These are phyloP conservation scores for Delphinus delphis DNA, from an alignment of 2,113 vertebrate genomes.

Conservation along the genomic window DNA sequence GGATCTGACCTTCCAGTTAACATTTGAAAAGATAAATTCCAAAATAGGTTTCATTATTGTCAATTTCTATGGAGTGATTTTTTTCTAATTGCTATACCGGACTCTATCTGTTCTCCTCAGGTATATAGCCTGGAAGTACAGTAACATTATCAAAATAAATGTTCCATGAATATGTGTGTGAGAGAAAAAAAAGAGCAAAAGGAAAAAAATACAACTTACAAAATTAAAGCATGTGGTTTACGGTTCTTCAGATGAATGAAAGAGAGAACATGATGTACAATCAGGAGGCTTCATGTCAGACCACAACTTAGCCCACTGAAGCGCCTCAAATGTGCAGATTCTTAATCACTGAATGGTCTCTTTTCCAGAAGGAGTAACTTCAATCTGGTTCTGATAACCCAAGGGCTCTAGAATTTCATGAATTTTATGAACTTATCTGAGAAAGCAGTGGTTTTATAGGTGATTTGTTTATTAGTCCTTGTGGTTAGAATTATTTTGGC, in stretches of 20 bases:
- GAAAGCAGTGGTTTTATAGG: neutral
- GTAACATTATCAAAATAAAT: slow-evolving; percentile 5
- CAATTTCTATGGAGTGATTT: neutral
- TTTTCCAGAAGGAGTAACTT: neutral
- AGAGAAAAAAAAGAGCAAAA: neutral
- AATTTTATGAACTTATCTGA: neutral
- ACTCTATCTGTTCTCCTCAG: neutral
- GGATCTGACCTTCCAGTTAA: neutral
- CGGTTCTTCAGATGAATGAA: neutral
- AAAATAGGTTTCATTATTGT: neutral
- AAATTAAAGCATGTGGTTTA: neutral
- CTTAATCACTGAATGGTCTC: neutral
- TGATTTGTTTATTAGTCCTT: neutral
- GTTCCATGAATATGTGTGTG: neutral
- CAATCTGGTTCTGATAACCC: neutral
- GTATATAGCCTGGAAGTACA: neutral
- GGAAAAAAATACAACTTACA: neutral
- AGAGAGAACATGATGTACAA: neutral
- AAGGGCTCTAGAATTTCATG: neutral
- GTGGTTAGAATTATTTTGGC: neutral
- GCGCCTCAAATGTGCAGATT: neutral
- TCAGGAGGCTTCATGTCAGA: neutral
- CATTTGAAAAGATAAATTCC: neutral
- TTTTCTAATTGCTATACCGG: neutral
- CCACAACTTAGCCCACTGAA: neutral